These are phyloP conservation scores for Suillia variegata DNA, from an alignment of 2,888 invertebrate species.

Conservation along the genomic window DNA sequence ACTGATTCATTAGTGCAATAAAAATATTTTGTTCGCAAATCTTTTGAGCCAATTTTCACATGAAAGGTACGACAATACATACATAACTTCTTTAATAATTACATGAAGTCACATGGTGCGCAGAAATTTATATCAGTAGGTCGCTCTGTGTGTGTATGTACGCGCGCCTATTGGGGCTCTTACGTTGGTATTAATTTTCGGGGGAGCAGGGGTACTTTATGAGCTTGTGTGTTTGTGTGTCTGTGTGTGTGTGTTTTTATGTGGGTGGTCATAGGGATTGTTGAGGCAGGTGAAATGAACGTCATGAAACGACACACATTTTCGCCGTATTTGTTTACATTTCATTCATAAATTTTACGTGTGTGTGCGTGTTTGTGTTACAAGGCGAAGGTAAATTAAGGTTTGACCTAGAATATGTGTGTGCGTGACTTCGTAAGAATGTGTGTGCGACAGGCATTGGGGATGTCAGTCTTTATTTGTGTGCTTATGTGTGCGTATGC, in stretches of 20 bases:
- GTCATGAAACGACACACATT: background rate
- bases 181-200: background rate
- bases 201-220: background rate
- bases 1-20: no score
- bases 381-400: constrained; percentile 2
- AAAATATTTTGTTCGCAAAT: no score
- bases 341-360: background rate
- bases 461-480: background rate
- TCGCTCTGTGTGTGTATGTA: constrained; percentile 21
- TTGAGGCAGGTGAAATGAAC: background rate
- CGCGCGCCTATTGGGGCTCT: constrained; percentile 12
- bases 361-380: no score
- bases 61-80: no score
- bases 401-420: constrained; percentile 2
- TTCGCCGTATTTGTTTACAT: background rate
- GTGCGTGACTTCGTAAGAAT: background rate
- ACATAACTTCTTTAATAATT: background rate
- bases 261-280: background rate
- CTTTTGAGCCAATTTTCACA: no score
- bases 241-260: background rate
- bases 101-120: background rate
- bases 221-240: constrained; percentile 13
- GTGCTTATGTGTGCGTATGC: background rate
- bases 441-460: background rate
- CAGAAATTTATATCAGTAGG: no score